Conservation (phyloP, 2,888 invertebrate species). For the Zelleria hepariella region DNA sequence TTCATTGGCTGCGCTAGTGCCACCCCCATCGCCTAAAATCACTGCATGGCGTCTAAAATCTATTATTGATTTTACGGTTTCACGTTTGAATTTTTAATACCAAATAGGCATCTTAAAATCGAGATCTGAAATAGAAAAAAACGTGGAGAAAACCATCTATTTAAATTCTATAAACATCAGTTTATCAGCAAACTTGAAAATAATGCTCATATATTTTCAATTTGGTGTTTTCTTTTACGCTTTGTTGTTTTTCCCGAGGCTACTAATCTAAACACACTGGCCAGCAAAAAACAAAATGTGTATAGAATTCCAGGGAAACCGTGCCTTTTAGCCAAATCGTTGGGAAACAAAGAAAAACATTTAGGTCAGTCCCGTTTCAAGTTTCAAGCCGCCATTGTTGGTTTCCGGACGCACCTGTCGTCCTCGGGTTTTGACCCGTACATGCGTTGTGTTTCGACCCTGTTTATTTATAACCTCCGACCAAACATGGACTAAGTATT, state of each 20-base stretch:
- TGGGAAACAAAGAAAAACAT: conserved; percentile 2
- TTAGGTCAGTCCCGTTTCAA: conserved; percentile 5
- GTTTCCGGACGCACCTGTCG: conserved; percentile 2
- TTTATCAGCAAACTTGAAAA: too few relatives aligned
- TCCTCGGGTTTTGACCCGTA: not conserved
- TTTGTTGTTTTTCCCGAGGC: not conserved
- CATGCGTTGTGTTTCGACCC: not conserved
- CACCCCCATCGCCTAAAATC: too few relatives aligned
- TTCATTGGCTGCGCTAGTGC: too few relatives aligned
- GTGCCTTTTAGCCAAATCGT: not conserved
- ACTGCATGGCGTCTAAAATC: too few relatives aligned
- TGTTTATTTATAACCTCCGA: not conserved
- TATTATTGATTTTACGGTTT: too few relatives aligned
- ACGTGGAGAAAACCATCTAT: too few relatives aligned
- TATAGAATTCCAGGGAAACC: not conserved
- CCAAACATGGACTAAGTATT: too few relatives aligned
- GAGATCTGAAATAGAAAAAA: too few relatives aligned
- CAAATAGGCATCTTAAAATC: too few relatives aligned
- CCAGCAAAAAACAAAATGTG: not conserved
- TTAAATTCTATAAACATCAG: too few relatives aligned
- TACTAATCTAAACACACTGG: not conserved
- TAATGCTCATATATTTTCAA: too few relatives aligned
- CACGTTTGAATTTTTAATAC: too few relatives aligned
- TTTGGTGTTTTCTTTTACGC: not conserved
- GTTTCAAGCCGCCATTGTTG: conserved; percentile 2